These are phyloP conservation scores for Callaeas wilsoni DNA, from an alignment of 2,113 vertebrate genomes.

Conservation along the genomic window DNA sequence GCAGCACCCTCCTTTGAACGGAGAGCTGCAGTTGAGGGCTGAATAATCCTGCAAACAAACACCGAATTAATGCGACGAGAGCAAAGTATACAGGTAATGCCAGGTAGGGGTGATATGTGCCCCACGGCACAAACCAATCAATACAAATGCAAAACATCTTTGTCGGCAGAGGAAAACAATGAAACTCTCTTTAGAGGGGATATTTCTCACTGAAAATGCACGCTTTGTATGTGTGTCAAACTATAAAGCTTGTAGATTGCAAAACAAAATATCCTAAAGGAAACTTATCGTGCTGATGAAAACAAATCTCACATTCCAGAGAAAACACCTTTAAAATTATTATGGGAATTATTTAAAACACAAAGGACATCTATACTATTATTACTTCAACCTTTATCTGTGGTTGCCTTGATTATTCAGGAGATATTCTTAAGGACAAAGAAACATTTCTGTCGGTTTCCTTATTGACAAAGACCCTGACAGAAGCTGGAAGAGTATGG, in stretches of 20 bases:
- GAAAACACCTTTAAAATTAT: neutral
- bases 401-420: neutral
- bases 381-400: neutral
- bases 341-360: neutral
- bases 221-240: neutral
- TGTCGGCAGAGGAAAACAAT: fast-evolving
- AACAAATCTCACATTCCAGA: neutral
- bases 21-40: neutral
- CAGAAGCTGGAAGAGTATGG: neutral
- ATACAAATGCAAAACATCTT: neutral
- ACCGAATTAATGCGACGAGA: neutral
- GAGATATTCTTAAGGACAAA: neutral
- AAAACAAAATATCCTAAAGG: neutral
- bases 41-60: neutral
- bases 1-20: neutral
- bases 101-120: neutral
- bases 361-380: neutral
- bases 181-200: neutral
- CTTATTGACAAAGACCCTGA: neutral
- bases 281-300: neutral
- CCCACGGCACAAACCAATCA: neutral
- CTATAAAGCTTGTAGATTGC: neutral
- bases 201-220: neutral
- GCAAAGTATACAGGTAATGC: neutral
- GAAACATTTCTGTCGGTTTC: neutral